Base-by-base conservation (phyloP, 2,113 vertebrate species). In the Anarrhichthys ocellatus region DNA sequence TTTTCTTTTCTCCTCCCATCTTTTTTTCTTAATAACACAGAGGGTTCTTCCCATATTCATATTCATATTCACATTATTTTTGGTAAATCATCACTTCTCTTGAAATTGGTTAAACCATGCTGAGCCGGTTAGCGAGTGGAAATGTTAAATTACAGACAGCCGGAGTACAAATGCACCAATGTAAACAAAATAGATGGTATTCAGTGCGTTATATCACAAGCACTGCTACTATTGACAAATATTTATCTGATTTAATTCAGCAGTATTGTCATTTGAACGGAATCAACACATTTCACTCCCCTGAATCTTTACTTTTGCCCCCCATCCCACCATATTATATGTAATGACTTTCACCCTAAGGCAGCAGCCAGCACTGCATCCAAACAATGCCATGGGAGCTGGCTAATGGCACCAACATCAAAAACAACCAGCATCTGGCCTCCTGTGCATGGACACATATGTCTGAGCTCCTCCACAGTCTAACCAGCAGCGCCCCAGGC, bases 351-450 rank as follows among this genome's bases (percentile, higher is more conserved):
- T 83, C 74, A 78, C 78, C 92, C 89, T 44, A 17, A 82, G 88
- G 93, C 90, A 80, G 62, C 70, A 85, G 80, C 87, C 82, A 82
- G 79, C 75, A 70, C 73, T 82, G 82, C 73, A 86, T 87, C 88
- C 86, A 86, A 78, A 91, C 74, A 88, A 87, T 88, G 87, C 85
- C 81, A 92, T 76, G 84, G 88, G 91, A 94, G 85, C 82, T 32
- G 36, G 72, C 79, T 94, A 93, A 94, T 93, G 83, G 94, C 83
- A 90, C 56, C 69, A 48, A 85, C 91, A 92, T 93, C 91, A 90
- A 88, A 91, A 87, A 87, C 89, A 90, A 59, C 83, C 82, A 72
- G 90, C 92, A 92, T 92, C 91, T 94, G 91, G 89, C 84, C 89
- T 87, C 65, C 84, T 82, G 84, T 81, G 82, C 85, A 81, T 36